Conservation (phyloP, 2,797 vertebrate genomes). For the Myoxocephalus aenaeus region DNA sequence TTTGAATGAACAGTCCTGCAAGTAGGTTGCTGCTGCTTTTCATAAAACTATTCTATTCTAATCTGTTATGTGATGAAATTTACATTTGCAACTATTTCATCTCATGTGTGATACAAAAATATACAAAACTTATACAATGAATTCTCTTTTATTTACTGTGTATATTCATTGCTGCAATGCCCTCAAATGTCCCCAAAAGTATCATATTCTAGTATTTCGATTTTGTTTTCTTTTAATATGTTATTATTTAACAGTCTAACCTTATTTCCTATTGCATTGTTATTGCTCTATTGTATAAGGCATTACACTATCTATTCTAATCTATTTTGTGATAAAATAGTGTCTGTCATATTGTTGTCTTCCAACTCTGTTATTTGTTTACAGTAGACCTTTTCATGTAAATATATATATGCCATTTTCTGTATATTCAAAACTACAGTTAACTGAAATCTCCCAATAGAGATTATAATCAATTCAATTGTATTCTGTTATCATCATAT, state of each 20-base stretch:
- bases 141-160: not conserved
- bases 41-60: not conserved
- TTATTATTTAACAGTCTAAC: not conserved
- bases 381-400: not conserved
- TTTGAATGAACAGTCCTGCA: not conserved
- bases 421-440: not conserved
- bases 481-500: not conserved
- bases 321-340: not conserved
- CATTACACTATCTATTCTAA: not conserved
- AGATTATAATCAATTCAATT: not conserved
- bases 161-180: not conserved
- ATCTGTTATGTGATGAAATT: not conserved
- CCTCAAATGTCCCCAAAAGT: not conserved
- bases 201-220: not conserved
- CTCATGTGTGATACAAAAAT: too few species aligned
- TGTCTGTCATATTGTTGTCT: not conserved
- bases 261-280: not conserved
- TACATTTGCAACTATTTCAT: not conserved
- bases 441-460: not conserved
- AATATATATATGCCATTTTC: conserved; percentile 2
- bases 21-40: not conserved
- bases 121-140: not conserved
- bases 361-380: not conserved
- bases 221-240: not conserved
- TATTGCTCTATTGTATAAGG: not conserved